Percentiles rank a stretch among this genome's conserved stretches.
Conservation (phyloP, 2,888 invertebrate genomes). For the Tachina fera region DNA sequence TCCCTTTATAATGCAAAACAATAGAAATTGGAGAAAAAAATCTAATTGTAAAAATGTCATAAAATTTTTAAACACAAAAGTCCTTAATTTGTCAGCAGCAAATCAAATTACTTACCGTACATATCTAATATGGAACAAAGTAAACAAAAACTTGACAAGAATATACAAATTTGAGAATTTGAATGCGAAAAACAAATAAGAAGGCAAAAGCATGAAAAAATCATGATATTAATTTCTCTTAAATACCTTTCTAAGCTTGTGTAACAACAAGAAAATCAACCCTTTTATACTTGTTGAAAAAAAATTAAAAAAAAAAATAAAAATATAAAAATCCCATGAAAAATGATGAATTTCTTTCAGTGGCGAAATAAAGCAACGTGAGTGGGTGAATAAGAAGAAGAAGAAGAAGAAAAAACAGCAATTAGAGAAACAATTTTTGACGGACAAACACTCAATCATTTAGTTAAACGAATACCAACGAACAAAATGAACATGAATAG, state of each 20-base stretch:
- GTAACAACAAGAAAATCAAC: conserved; percentile 46
- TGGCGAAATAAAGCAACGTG: conserved; percentile 41
- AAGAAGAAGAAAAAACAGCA: conserved; percentile 65
- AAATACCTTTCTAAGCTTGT: conserved; percentile 67
- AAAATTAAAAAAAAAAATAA: conserved; percentile 13
- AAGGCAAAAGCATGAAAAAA: conserved; percentile 50
- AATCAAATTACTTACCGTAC: conserved; percentile 70
- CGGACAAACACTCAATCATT: conserved; percentile 74
- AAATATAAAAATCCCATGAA: conserved; percentile 53
- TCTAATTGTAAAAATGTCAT: conserved; percentile 33
- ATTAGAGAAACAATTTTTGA: conserved; percentile 73
- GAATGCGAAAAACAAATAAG: conserved; percentile 23
- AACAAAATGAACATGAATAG: conserved; percentile 14
- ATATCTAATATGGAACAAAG: conserved; percentile 38
- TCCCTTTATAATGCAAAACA: too few species aligned
- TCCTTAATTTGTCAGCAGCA: conserved; percentile 73
- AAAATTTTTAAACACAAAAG: conserved; percentile 61
- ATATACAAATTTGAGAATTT: conserved; percentile 65
- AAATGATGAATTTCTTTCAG: conserved; percentile 62
- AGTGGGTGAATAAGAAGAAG: conserved; percentile 31
- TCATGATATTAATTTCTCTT: conserved; percentile 51
- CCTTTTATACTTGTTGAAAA: conserved; percentile 42
- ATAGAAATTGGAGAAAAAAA: background rate
- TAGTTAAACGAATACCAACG: conserved; percentile 38
- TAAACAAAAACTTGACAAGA: conserved; percentile 66